Evolutionary conservation across 2,113 vertebrate species (phyloP).

Genomic region (Polypterus senegalus): DNA sequence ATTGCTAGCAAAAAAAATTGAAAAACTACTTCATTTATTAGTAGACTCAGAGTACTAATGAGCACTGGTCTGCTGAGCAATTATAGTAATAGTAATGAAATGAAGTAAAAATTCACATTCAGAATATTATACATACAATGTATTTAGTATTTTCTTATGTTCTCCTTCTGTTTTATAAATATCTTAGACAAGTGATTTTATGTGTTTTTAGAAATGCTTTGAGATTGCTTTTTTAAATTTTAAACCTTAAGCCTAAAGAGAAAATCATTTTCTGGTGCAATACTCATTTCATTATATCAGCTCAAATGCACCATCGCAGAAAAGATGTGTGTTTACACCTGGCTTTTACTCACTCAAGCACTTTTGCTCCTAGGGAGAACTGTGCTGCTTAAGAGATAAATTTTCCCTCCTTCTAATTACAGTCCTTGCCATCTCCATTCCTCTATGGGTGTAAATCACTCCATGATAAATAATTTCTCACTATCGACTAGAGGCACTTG

Average conservation of each 20-base stretch:
- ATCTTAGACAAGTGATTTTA: no score
- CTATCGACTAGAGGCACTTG: background rate
- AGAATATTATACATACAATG: no score
- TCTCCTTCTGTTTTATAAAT: no score
- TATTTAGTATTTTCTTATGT: no score
- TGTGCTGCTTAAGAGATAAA: conserved; percentile 42
- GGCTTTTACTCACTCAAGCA: conserved; percentile 29
- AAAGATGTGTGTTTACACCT: conserved; percentile 31
- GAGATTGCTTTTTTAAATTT: background rate
- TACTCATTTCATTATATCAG: conserved; percentile 25
- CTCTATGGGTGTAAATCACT: conserved; percentile 40
- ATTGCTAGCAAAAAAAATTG: no score
- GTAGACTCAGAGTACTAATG: no score
- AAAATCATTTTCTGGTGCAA: conserved; percentile 37
- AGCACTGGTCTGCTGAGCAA: no score
- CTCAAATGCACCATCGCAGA: conserved; percentile 27
- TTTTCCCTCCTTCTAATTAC: conserved; percentile 49
- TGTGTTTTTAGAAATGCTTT: background rate
- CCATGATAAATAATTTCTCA: conserved; percentile 44
- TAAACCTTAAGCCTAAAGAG: conserved; percentile 15
- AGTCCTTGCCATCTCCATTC: conserved; percentile 39
- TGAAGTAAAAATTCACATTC: no score
- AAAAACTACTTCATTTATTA: no score
- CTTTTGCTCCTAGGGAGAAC: conserved; percentile 29
- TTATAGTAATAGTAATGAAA: no score